Evolutionary conservation across 2,888 invertebrate genomes (phyloP).

Genomic region (Nomada hirtipes): DNA sequence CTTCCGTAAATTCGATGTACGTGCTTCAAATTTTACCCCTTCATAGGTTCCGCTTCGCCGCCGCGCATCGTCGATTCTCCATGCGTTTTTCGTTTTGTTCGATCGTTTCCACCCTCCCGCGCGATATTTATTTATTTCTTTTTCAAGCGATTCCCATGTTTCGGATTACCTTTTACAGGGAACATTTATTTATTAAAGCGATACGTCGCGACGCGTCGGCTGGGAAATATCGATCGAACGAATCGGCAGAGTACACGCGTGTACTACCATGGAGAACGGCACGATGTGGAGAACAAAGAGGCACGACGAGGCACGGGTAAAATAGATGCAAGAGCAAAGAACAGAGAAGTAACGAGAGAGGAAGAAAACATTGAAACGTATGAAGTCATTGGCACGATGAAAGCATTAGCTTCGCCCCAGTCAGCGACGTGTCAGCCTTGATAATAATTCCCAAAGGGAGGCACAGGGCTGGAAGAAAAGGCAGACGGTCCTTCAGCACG

Average conservation of each 20-base stretch:
- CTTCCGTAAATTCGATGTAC: slow-evolving; percentile 43
- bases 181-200: slow-evolving; percentile 39
- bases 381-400: slow-evolving; percentile 39
- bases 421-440: slow-evolving; percentile 41
- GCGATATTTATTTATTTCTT: slow-evolving; percentile 43
- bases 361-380: neutral
- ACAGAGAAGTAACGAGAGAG: too few species aligned
- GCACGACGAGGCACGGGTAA: too few species aligned
- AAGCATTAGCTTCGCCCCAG: slow-evolving; percentile 39
- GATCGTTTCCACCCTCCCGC: slow-evolving; percentile 26
- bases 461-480: slow-evolving; percentile 67
- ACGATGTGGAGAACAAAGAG: neutral
- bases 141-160: slow-evolving; percentile 23
- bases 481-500: slow-evolving; percentile 68
- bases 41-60: slow-evolving; percentile 24
- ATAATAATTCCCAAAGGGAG: slow-evolving; percentile 66
- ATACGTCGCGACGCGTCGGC: neutral
- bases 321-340: neutral
- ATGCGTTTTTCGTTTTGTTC: slow-evolving; percentile 21
- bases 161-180: slow-evolving; percentile 37
- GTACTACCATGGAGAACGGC: slow-evolving; percentile 1
- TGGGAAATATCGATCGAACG: slow-evolving; percentile 31
- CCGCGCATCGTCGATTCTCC: slow-evolving; percentile 23
- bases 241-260: slow-evolving; percentile 1
- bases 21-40: slow-evolving; percentile 39